Conservation (phyloP, 2,113 vertebrate species). For the Odocoileus hemionus region DNA sequence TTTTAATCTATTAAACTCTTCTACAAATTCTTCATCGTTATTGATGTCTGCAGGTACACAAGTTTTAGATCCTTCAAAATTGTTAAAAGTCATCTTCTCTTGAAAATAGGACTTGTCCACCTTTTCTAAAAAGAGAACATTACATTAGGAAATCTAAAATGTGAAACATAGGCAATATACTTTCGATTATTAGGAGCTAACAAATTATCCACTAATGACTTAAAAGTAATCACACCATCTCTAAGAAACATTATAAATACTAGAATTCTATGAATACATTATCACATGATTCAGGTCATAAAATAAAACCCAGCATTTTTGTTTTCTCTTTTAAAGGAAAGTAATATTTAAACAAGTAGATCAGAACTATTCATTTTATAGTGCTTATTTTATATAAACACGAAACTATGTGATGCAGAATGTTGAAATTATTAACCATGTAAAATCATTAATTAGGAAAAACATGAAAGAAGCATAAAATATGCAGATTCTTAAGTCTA, state of each 20-base stretch:
- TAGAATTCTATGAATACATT: background rate
- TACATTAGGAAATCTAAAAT: constrained; percentile 62
- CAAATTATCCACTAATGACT: background rate
- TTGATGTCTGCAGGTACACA: constrained; percentile 62
- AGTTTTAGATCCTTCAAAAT: constrained; percentile 53
- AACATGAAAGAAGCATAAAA: constrained; percentile 53
- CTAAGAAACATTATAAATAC: constrained; percentile 39
- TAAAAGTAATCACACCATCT: constrained; percentile 20
- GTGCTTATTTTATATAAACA: constrained; percentile 41
- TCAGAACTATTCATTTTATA: constrained; percentile 46
- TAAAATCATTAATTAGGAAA: constrained; percentile 57
- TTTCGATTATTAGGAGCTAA: constrained; percentile 49
- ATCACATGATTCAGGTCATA: background rate
- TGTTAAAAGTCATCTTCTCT: constrained; percentile 79
- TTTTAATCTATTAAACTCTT: constrained; percentile 78
- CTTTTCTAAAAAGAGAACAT: constrained; percentile 74
- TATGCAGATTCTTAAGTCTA: constrained; percentile 40
- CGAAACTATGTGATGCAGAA: constrained; percentile 37
- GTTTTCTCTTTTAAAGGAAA: constrained; percentile 22
- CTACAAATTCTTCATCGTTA: constrained; percentile 82
- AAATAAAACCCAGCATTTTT: constrained; percentile 25
- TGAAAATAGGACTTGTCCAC: constrained; percentile 14
- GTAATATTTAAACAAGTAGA: constrained; percentile 27
- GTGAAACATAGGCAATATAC: constrained; percentile 24
- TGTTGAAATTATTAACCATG: constrained; percentile 46